Percentiles rank a stretch among this genome's conserved stretches.
Evolutionary conservation across 1,140 invertebrate species (phyloP).

Genomic region (Heliconius melpomene): DNA sequence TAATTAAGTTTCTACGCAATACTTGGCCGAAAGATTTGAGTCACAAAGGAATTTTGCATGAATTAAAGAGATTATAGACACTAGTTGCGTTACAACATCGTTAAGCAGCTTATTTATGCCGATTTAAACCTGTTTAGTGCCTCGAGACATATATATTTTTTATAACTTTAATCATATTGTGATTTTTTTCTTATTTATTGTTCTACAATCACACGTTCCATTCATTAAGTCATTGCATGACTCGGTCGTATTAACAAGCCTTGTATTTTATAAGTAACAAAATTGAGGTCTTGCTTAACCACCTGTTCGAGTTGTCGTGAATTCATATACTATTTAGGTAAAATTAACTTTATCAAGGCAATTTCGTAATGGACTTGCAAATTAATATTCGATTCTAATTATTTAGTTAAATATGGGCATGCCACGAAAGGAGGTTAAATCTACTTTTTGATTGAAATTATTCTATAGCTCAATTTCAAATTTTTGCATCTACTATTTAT

Average conservation of each 20-base stretch:
- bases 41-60: neutral
- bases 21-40: neutral
- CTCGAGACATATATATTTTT: neutral
- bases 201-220: slow-evolving; percentile 41
- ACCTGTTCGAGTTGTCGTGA: slow-evolving; percentile 29
- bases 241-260: slow-evolving; percentile 31
- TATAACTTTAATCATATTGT: slow-evolving; percentile 8
- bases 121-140: neutral
- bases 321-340: slow-evolving; percentile 24
- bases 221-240: slow-evolving; percentile 37
- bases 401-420: neutral
- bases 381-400: neutral
- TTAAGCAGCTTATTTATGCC: neutral
- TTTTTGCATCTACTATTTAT: too few relatives aligned
- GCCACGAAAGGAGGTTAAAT: neutral
- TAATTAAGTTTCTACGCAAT: neutral
- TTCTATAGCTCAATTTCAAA: too few relatives aligned
- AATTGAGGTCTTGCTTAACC: slow-evolving; percentile 27
- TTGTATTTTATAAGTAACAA: slow-evolving; percentile 27
- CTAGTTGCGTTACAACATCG: neutral
- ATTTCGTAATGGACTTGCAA: neutral
- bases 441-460: neutral
- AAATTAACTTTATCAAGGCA: slow-evolving; percentile 15
- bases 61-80: neutral
- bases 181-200: slow-evolving; percentile 19